A percentile compares a stretch with the other conserved stretches of the same genome.
phyloP scores from a whole-genome alignment of 2,888 invertebrate species.

The Taenaris catops region DNA sequence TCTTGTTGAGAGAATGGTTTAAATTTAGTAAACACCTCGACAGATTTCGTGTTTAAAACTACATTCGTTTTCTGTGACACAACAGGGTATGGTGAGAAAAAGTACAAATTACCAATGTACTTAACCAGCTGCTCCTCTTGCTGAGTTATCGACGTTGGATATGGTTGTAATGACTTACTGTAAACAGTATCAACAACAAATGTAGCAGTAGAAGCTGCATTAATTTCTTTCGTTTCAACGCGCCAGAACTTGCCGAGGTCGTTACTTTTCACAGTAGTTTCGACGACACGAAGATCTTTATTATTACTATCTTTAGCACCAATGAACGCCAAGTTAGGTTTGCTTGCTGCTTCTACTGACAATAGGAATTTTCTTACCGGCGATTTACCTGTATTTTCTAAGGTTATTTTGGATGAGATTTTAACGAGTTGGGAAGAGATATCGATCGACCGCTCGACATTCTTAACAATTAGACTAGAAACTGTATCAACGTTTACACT shows the following conservation, averaged over 20 bases:
- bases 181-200: conserved; percentile 86
- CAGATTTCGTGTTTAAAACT: conserved; percentile 85
- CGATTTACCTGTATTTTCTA: conserved; percentile 90
- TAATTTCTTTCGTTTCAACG: conserved; percentile 81
- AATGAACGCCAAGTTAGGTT: conserved; percentile 85
- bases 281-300: conserved; percentile 76
- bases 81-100: conserved; percentile 91
- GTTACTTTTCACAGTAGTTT: conserved; percentile 73
- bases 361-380: conserved; percentile 85
- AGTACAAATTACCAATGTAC: conserved; percentile 90
- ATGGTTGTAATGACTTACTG: conserved; percentile 88
- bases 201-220: conserved; percentile 77
- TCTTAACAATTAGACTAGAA: conserved; percentile 84
- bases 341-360: conserved; percentile 82
- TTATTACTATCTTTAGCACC: conserved; percentile 83
- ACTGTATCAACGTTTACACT: conserved; percentile 59
- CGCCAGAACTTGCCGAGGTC: conserved; percentile 72
- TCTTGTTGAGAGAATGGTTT: conserved; percentile 91
- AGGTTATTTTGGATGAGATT: conserved; percentile 86
- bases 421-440: conserved; percentile 94
- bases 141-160: conserved; percentile 94
- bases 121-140: conserved; percentile 96
- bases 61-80: conserved; percentile 90
- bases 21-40: conserved; percentile 90
- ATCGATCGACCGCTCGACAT: conserved; percentile 93